Evolutionary conservation across 2,797 vertebrate genomes (phyloP), one percentile per base, ranked within the genome.

Genomic region (Microctenopoma steveboyesi): DNA sequence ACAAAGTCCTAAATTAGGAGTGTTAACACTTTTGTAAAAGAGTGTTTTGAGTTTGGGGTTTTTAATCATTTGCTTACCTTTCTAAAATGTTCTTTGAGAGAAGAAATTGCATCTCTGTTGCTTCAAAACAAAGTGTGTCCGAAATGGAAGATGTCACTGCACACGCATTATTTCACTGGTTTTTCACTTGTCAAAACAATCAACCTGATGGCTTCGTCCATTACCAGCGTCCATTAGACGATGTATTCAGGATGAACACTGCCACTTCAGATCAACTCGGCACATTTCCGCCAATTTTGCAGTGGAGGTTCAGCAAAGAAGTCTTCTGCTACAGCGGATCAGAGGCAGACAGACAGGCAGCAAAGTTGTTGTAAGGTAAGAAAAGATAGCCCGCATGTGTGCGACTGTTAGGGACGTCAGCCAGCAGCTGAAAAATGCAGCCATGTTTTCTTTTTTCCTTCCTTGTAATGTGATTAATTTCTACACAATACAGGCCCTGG

Each of bases 401-500:
- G 76, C 79, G 87, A 81, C 48, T 73, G 69, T 78, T 62, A 69
- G 43, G 76, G 79, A 84, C 61, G 58, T 78, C 74, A 88, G 74
- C 70, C 74, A 74, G 74, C 64, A 53, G 51, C 60, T 56, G 54
- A 74, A 75, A 76, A 56, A 67, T 7, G 55, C 76, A 78, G 75
- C 59, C 71, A 35, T 72, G 63, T 83, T 65, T 27, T 35, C 8
- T 47, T 3, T 53, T 54, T 27, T 35, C 8, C 43, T 3, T 53
- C 51, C 28, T 8, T 74, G 50, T 83, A 89, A 91, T 81, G 78
- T 85, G 89, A 92, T 92, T 90, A 80, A 92, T 90, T 87, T 87
- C 64, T 79, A 66, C 78, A 86, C 73, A 77, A 49, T 66, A 73
- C 76, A 82, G 49, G 64, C 78, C 37, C 64, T 50, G 64, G 51